Evolutionary conservation across 2,797 vertebrate species (phyloP).

Genomic region (Squalus acanthias): DNA sequence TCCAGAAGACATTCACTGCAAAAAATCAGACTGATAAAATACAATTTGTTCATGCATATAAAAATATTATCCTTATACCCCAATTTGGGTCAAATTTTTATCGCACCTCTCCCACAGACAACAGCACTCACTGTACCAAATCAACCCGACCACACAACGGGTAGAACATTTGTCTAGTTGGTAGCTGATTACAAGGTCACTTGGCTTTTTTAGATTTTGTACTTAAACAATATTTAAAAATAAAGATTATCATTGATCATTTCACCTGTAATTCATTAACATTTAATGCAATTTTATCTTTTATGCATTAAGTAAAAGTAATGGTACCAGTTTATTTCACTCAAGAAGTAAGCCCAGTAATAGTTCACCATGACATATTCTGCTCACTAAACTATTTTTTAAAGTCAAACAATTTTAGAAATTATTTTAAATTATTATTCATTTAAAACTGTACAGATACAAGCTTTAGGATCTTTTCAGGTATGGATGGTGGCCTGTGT

Average conservation of each 20-base stretch:
- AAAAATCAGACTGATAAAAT: conserved; percentile 31
- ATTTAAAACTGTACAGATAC: neutral
- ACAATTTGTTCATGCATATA: conserved; percentile 28
- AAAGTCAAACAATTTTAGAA: neutral
- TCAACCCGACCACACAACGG: neutral
- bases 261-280: neutral
- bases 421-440: neutral
- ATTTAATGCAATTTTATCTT: neutral
- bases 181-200: conserved; percentile 18
- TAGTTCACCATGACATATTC: neutral
- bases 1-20: conserved; percentile 17
- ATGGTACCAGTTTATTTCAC: neutral
- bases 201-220: conserved; percentile 18
- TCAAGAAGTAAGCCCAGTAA: neutral
- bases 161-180: neutral
- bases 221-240: conserved; percentile 14
- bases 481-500: neutral
- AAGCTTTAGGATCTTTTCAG: neutral
- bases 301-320: neutral
- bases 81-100: conserved; percentile 34
- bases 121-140: neutral
- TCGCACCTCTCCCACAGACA: neutral
- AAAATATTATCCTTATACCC: conserved; percentile 27
- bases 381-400: neutral
- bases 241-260: neutral